Base-by-base conservation (phyloP, 2,113 vertebrate genomes). In the Dryoscopus gambensis region DNA sequence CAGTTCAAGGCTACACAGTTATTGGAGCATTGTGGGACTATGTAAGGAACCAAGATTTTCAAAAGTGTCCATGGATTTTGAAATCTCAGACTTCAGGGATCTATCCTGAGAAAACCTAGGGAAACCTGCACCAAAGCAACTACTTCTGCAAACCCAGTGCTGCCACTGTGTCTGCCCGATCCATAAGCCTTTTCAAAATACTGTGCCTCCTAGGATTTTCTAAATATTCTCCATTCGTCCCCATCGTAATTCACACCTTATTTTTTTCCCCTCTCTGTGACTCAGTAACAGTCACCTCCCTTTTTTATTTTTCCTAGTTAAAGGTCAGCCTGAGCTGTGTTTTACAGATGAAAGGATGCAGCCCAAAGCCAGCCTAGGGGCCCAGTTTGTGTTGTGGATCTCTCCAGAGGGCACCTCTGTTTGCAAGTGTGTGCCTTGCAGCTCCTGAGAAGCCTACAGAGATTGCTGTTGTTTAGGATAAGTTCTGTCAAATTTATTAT, bases 291-390 rank as follows among this genome's bases (percentile, higher is more conserved):
- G 88, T 74, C 53, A 82, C 80, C 76, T 95, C 88, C 93, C 53
- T 95, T 86, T 88, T 84, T 82, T 77, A 84, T 89, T 95, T 96
- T 93, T 89, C 86, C 76, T 94, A 87, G 79, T 75, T 92, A 96
- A 96, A 96, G 95, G 92, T 95, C 88, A 95, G 52, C 73, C 69
- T 75, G 76, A 92, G 83, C 88, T 93, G 86, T 84, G 83, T 64
- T 15, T 81, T 89, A 31, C 79, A 88, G 90, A 93, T 96, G 88
- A 95, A 96, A 96, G 88, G 74, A 84, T 83, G 77, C 62, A 94
- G 96, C 93, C 96, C 86, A 94, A 56, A 97, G 90, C 73, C 95
- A 96, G 93, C 95, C 92, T 92, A 91, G 91, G 86, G 92, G 92
- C 90, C 92, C 73, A 75, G 88, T 96, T 90, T 96, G 52, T 94